phyloP scores from a whole-genome alignment of 2,888 invertebrate species.

The Gymnoscelis rufifasciata region DNA sequence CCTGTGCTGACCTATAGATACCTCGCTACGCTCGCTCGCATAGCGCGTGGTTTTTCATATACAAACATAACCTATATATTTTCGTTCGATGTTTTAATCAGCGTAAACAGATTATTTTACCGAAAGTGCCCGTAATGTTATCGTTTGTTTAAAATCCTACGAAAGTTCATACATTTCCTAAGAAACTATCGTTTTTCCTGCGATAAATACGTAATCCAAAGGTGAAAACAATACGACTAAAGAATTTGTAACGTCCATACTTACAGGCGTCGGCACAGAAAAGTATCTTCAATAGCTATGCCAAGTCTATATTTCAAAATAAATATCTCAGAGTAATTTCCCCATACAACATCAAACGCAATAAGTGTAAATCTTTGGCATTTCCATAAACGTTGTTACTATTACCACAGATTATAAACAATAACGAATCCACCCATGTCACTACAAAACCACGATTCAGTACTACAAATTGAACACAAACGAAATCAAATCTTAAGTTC shows the following conservation, averaged over 20 bases:
- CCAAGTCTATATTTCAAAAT: constrained; percentile 9
- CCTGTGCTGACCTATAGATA: no score
- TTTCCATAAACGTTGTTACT: constrained; percentile 60
- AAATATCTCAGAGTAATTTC: constrained; percentile 36
- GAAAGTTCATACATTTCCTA: no score
- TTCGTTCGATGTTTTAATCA: no score
- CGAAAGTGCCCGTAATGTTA: no score
- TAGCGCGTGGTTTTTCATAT: no score
- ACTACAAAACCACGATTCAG: background rate
- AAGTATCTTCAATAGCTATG: constrained; percentile 7
- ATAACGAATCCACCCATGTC: background rate
- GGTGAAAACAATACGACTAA: background rate
- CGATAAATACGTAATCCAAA: no score
- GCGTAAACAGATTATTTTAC: no score
- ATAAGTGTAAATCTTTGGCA: constrained; percentile 55
- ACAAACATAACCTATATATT: no score
- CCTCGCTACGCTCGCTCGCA: no score
- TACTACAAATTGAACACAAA: background rate
- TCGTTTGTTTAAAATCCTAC: no score
- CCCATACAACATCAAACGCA: constrained; percentile 45
- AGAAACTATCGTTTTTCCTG: no score
- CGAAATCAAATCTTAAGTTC: background rate
- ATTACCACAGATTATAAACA: constrained; percentile 35
- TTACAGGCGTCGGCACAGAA: constrained; percentile 9
- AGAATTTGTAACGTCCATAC: background rate